These are phyloP conservation scores for Sterna hirundo DNA, from an alignment of 2,113 vertebrate genomes.

Conservation along the genomic window DNA sequence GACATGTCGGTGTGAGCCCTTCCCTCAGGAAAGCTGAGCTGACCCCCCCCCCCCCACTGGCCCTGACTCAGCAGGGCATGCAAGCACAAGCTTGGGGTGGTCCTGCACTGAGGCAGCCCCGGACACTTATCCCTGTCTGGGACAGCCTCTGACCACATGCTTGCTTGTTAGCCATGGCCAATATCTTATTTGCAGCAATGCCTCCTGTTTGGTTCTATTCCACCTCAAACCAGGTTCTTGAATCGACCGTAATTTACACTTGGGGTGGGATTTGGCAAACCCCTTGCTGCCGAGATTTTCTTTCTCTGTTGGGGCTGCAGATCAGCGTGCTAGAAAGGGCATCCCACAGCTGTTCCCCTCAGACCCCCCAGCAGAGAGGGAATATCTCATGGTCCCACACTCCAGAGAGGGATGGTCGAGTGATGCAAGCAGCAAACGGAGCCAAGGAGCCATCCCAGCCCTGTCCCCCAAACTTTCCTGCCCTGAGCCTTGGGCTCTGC, in stretches of 20 bases:
- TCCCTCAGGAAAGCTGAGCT: not conserved
- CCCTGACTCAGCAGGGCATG: not conserved
- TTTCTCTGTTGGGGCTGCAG: not conserved
- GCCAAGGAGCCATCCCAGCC: not conserved
- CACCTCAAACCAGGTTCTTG: not conserved
- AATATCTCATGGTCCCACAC: not conserved
- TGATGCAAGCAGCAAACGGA: not conserved
- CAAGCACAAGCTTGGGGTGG: not conserved
- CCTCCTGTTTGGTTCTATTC: not conserved
- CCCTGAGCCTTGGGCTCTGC: not conserved
- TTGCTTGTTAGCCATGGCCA: rapidly evolving
- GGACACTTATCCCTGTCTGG: not conserved
- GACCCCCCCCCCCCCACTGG: rapidly evolving
- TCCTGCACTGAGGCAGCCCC: not conserved
- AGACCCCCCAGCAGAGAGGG: not conserved
- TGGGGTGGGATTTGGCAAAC: not conserved
- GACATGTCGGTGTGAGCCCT: rapidly evolving
- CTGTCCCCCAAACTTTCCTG: not conserved
- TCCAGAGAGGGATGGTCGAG: not conserved
- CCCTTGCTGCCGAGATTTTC: not conserved
- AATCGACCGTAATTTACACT: not conserved
- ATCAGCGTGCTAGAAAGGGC: not conserved
- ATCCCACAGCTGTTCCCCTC: not conserved
- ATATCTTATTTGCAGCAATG: not conserved
- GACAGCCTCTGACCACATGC: not conserved